Percentiles rank a stretch among this genome's conserved stretches.
These are phyloP conservation scores for Lamprologus callipterus DNA, from an alignment of 2,113 vertebrate species.

Conservation along the genomic window DNA sequence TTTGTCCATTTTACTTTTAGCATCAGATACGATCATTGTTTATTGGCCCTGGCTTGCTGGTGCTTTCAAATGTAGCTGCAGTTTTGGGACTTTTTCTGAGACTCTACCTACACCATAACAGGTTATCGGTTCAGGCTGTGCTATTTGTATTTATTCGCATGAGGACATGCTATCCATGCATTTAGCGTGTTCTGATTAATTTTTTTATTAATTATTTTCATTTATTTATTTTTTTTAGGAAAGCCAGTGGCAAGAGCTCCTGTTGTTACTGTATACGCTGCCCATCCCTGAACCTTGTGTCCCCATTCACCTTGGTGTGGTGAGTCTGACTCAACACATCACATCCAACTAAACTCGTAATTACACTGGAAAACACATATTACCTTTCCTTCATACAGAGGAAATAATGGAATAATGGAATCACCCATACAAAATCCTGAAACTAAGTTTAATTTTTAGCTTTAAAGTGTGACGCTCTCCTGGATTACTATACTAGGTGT, in stretches of 20 bases:
- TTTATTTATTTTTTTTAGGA: conserved; percentile 69
- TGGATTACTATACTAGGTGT: neutral
- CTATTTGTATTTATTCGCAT: neutral
- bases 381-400: neutral
- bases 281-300: conserved; percentile 84
- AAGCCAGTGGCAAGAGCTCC: conserved; percentile 83
- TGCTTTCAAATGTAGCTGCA: neutral
- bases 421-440: neutral
- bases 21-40: neutral
- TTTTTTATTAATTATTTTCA: neutral
- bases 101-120: neutral
- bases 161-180: neutral
- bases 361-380: neutral
- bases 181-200: neutral
- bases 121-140: neutral
- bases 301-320: conserved; percentile 88
- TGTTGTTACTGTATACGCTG: conserved; percentile 82
- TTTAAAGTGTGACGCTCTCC: neutral
- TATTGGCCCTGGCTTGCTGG: neutral
- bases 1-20: neutral
- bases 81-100: neutral
- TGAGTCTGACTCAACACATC: conserved; percentile 53
- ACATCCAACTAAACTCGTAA: neutral
- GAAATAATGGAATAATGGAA: neutral
- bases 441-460: neutral